These are phyloP conservation scores for Ranitomeya variabilis DNA, from an alignment of 2,113 vertebrate species.

Conservation along the genomic window DNA sequence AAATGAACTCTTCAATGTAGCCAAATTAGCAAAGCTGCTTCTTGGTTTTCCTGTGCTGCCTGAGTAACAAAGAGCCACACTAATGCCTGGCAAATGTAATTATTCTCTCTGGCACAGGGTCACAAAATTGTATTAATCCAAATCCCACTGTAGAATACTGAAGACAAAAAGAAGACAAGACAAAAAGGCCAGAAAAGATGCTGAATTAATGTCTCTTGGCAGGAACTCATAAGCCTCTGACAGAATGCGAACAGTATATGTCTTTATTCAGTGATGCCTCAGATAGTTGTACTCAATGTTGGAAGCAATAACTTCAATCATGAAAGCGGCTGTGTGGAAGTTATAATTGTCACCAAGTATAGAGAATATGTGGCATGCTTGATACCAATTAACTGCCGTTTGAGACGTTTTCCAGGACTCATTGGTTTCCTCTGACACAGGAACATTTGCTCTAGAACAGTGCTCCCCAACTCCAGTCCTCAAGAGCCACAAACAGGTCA, in stretches of 20 bases:
- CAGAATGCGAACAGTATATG: background rate
- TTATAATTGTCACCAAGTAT: background rate
- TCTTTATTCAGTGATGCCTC: background rate
- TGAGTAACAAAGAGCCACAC: conserved; percentile 6
- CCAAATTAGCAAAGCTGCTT: conserved; percentile 14
- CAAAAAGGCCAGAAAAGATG: background rate
- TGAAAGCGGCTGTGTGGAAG: background rate
- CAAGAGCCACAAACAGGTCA: too few relatives aligned
- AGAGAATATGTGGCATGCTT: background rate
- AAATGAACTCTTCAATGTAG: background rate
- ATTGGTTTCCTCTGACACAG: too few relatives aligned
- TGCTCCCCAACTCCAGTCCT: too few relatives aligned
- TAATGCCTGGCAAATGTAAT: conserved; percentile 18
- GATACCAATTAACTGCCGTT: background rate
- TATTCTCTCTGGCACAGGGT: conserved; percentile 13
- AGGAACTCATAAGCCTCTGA: background rate
- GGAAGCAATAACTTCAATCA: background rate
- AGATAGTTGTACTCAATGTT: background rate
- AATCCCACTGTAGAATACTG: background rate
- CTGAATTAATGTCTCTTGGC: conserved; percentile 9
- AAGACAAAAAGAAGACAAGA: background rate
- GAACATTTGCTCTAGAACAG: too few relatives aligned
- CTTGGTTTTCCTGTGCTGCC: background rate
- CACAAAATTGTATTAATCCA: conserved; percentile 17
- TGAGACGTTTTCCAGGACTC: background rate